A percentile compares a stretch with the other conserved stretches of the same genome.
Conservation (phyloP, 2,113 vertebrate species). For the Orthonyx spaldingii region DNA sequence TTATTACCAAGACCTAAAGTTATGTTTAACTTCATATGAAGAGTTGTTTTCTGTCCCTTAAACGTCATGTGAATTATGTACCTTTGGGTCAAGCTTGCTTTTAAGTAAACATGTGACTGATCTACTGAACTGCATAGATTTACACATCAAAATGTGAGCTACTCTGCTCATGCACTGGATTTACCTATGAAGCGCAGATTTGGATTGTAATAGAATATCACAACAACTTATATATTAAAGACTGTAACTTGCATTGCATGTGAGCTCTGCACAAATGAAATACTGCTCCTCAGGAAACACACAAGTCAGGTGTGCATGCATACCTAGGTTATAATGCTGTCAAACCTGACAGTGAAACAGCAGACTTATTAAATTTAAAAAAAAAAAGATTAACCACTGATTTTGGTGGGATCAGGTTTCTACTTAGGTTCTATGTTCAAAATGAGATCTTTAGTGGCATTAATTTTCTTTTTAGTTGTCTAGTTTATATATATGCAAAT, state of each 20-base stretch:
- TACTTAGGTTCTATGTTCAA: neutral
- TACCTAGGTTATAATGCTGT: neutral
- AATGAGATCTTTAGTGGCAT: neutral
- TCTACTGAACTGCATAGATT: neutral
- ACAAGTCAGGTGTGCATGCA: neutral
- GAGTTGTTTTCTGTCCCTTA: neutral
- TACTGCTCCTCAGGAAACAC: neutral
- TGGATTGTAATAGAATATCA: neutral
- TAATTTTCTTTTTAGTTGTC: neutral
- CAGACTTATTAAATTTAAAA: neutral
- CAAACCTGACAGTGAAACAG: neutral
- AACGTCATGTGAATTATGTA: neutral
- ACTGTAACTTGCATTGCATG: neutral
- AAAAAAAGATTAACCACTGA: neutral
- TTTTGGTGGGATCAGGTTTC: neutral
- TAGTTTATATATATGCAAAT: neutral
- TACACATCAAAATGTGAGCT: neutral
- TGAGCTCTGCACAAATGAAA: neutral
- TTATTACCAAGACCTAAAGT: neutral
- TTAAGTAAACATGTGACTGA: neutral
- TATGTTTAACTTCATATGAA: neutral
- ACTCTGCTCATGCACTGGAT: neutral
- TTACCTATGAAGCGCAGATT: neutral
- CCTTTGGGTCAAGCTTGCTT: neutral
- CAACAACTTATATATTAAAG: neutral